Evolutionary conservation across 2,888 invertebrate species (phyloP), one percentile per base, ranked within the genome.

Genomic region (Mythimna albipuncta): DNA sequence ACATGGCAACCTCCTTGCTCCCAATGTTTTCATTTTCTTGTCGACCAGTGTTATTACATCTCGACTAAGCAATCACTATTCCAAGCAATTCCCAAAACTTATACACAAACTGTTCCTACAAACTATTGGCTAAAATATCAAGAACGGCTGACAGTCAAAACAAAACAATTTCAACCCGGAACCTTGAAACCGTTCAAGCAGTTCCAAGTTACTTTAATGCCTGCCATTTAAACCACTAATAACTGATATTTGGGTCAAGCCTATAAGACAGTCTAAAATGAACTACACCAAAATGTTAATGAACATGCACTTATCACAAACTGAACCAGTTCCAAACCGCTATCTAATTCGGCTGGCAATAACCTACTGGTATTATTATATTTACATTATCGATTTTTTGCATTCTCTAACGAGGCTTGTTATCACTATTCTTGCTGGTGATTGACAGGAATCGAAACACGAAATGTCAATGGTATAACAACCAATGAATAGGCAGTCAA

Each of bases 221-320:
- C 61, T 69, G 76, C 63, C 70, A 82, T 82, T 82, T 72, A 72
- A 80, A 82, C 58, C 41, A 72, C 75, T 80, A 68, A 72, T 75
- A 78, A 74, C 75, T 72, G 64, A 74, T 77, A 84, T 84, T 84
- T 82, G 65, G 84, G 84, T 78, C 85, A 82, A 78, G 69, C 75
- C 67, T 83, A 69, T 65, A 73, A 82, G 67, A 76, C 79, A 81
- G 83, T 79, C 81, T 77, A 76, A 81, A 85, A 77, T 79, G 65
- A 81, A 85, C 75, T 75, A 73, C 71, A 77, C 82, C 79, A 72
- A 83, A 85, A 84, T 85, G 84, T 81, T 85, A 84, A 84, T 82
- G 81, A 75, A 69, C 78, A 69, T 78, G 69, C 68, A 81, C 81
- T 84, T 81, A 84, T 84, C 76, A 77, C 77, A 77, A 83, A 83